Evolutionary conservation across 92 coral and sea anemone species (phyloP).

Genomic region (Meandrina meandrites): DNA sequence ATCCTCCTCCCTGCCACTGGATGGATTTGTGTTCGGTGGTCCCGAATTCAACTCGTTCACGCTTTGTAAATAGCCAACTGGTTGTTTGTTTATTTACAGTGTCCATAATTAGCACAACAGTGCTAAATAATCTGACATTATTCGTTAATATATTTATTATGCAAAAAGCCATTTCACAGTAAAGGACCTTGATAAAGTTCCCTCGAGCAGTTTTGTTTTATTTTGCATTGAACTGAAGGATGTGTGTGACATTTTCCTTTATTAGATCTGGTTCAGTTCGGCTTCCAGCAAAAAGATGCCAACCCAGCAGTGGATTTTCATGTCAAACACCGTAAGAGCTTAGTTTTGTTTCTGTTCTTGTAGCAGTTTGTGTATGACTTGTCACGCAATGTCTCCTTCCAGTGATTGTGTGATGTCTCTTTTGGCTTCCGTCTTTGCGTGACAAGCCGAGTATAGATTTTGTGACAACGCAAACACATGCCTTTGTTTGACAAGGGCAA

Average conservation of each 20-base stretch:
- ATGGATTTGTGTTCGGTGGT: too few species aligned
- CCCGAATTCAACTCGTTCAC: too few species aligned
- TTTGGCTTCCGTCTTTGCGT: neutral
- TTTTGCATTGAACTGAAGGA: too few species aligned
- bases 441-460: neutral
- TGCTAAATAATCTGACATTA: too few species aligned
- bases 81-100: too few species aligned
- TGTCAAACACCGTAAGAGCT: slow-evolving; percentile 82
- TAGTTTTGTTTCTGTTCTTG: neutral
- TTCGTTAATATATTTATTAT: too few species aligned
- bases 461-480: neutral
- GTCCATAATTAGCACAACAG: too few species aligned
- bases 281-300: slow-evolving; percentile 72
- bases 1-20: too few species aligned
- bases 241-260: neutral
- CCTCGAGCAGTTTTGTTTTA: too few species aligned
- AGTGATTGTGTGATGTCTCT: neutral
- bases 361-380: neutral
- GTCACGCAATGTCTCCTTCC: neutral
- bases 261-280: slow-evolving; percentile 72
- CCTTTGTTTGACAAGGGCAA: neutral
- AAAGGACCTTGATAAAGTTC: too few species aligned
- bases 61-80: too few species aligned
- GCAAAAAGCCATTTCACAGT: too few species aligned
- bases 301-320: slow-evolving; percentile 68